Conservation (phyloP, 2,888 invertebrate species). For the Drosophila kambysellisi region DNA sequence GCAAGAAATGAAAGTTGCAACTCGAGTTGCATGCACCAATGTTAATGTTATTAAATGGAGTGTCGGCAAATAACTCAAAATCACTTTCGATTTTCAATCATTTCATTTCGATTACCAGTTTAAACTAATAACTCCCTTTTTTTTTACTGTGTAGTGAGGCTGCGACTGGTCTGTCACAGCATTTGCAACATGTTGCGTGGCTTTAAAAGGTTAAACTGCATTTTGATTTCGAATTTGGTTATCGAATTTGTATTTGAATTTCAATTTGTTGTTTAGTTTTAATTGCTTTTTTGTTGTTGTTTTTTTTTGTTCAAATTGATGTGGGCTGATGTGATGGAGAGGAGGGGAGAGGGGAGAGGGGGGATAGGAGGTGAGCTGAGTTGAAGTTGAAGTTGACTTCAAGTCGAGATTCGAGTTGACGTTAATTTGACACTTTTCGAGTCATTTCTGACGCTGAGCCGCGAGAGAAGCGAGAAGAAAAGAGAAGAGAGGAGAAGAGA, state of each 20-base stretch:
- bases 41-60: background rate
- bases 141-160: background rate
- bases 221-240: conserved; percentile 54
- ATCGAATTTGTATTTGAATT: conserved; percentile 47
- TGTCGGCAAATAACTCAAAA: too few species aligned
- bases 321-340: background rate
- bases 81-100: background rate
- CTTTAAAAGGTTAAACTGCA: conserved; percentile 77
- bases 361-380: background rate
- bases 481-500: background rate
- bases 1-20: background rate
- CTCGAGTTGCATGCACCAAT: background rate
- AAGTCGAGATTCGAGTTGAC: conserved; percentile 58
- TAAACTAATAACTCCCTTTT: background rate
- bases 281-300: conserved; percentile 39
- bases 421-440: conserved; percentile 77
- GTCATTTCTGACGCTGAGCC: conserved; percentile 51
- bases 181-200: conserved; percentile 62
- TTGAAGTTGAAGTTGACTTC: conserved; percentile 10
- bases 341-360: background rate
- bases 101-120: background rate
- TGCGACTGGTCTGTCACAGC: conserved; percentile 40
- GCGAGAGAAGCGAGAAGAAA: background rate
- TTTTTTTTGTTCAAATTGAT: background rate
- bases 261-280: conserved; percentile 54